Evolutionary conservation across 2,113 vertebrate species (phyloP).

Genomic region (Podocnemis expansa): DNA sequence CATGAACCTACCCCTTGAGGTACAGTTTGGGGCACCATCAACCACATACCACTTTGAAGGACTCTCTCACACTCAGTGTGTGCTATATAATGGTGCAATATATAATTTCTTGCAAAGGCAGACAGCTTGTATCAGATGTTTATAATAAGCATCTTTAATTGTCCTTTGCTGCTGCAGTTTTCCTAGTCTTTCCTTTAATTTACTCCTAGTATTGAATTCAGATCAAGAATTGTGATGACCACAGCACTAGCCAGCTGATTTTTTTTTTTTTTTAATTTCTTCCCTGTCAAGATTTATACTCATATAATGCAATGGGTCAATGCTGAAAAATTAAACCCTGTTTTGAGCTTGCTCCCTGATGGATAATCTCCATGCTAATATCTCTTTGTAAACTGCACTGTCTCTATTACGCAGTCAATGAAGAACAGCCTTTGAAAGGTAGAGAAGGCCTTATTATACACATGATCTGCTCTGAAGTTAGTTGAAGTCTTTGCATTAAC

Average conservation of each 20-base stretch:
- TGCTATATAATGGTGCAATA: neutral
- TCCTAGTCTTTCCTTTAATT: neutral
- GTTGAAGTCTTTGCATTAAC: neutral
- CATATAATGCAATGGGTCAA: neutral
- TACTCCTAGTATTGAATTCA: neutral
- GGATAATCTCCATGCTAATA: neutral
- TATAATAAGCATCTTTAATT: neutral
- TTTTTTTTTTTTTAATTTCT: neutral
- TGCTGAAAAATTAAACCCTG: neutral
- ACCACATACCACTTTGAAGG: neutral
- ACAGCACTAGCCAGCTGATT: neutral
- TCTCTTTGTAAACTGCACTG: neutral
- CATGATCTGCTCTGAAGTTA: neutral
- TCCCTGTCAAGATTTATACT: neutral
- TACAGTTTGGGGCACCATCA: no score
- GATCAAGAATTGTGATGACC: neutral
- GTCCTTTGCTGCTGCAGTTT: neutral
- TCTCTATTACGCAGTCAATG: neutral
- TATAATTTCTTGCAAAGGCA: neutral
- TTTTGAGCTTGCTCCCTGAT: neutral
- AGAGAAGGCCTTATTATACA: no score
- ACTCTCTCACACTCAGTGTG: neutral
- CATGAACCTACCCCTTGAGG: no score
- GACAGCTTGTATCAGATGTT: neutral
- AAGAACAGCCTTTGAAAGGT: neutral